Percentiles rank a stretch among this genome's conserved stretches.
Evolutionary conservation across 2,113 vertebrate species (phyloP).

Genomic region (Brienomyrus brachyistius): DNA sequence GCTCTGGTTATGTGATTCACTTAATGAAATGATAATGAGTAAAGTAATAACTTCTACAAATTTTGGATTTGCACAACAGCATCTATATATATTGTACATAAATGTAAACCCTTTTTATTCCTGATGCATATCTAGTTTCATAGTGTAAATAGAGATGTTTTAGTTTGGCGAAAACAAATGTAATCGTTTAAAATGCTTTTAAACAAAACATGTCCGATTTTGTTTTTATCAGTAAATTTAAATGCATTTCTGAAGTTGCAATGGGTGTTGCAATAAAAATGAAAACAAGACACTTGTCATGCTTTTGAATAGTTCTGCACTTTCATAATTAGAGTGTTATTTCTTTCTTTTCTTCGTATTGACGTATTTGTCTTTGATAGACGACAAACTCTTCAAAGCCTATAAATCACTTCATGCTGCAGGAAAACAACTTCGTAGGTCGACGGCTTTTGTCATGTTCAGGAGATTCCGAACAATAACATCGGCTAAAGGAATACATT

Average conservation of each 20-base stretch:
- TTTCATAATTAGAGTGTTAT: neutral
- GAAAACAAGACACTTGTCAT: constrained; percentile 42
- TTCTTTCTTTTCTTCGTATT: neutral
- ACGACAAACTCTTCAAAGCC: neutral
- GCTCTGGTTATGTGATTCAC: constrained; percentile 42
- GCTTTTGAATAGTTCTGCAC: neutral
- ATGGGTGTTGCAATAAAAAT: constrained; percentile 69
- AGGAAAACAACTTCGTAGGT: neutral
- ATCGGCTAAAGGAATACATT: neutral
- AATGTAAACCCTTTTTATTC: constrained; percentile 69
- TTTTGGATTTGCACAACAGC: constrained; percentile 54
- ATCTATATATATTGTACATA: constrained; percentile 71
- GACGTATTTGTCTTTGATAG: neutral
- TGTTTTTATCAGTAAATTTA: constrained; percentile 62
- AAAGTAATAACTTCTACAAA: constrained; percentile 47
- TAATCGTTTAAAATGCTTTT: constrained; percentile 67
- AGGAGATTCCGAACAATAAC: neutral
- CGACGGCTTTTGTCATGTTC: neutral
- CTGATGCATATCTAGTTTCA: constrained; percentile 67
- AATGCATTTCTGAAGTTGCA: constrained; percentile 66
- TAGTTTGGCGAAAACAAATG: constrained; percentile 54
- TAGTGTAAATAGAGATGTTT: constrained; percentile 66
- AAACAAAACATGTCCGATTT: constrained; percentile 60
- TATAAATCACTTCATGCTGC: neutral
- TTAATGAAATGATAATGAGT: constrained; percentile 42